Evolutionary conservation across 2,113 vertebrate species (phyloP).

Genomic region (Hystrix brachyura): DNA sequence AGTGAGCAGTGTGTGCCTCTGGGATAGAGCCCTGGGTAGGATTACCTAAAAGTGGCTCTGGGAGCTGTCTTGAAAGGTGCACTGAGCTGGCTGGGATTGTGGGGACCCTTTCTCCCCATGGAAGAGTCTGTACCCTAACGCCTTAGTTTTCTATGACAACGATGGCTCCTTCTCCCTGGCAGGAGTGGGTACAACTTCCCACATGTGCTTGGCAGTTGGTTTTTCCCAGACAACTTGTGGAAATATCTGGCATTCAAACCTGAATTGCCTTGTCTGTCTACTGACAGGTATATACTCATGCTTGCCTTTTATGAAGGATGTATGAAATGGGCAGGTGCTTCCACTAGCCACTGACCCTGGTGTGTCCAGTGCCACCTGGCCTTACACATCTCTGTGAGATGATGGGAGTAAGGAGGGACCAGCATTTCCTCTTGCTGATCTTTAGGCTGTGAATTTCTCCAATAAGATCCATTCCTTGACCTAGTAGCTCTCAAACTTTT

Average conservation of each 20-base stretch:
- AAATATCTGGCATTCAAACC: neutral
- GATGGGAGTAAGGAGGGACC: neutral
- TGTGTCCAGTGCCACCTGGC: neutral
- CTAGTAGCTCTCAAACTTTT: neutral
- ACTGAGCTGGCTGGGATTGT: neutral
- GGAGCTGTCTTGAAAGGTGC: neutral
- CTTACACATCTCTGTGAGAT: neutral
- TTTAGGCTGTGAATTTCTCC: neutral
- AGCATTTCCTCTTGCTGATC: neutral
- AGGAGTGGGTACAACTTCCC: neutral
- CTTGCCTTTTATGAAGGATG: conserved; percentile 14
- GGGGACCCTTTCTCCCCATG: neutral
- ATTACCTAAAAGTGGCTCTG: neutral
- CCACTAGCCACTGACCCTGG: neutral
- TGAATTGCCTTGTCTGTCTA: neutral
- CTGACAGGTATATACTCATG: neutral
- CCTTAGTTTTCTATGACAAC: neutral
- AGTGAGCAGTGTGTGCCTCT: neutral
- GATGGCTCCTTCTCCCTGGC: neutral
- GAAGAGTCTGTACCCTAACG: neutral
- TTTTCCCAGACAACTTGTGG: neutral
- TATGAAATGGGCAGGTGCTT: neutral
- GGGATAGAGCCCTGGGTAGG: neutral
- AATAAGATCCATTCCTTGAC: neutral
- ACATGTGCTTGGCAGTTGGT: neutral